A percentile compares a stretch with the other conserved stretches of the same genome.
Evolutionary conservation across 2,797 vertebrate genomes (phyloP).

Genomic region (Gobionotothen gibberifrons): DNA sequence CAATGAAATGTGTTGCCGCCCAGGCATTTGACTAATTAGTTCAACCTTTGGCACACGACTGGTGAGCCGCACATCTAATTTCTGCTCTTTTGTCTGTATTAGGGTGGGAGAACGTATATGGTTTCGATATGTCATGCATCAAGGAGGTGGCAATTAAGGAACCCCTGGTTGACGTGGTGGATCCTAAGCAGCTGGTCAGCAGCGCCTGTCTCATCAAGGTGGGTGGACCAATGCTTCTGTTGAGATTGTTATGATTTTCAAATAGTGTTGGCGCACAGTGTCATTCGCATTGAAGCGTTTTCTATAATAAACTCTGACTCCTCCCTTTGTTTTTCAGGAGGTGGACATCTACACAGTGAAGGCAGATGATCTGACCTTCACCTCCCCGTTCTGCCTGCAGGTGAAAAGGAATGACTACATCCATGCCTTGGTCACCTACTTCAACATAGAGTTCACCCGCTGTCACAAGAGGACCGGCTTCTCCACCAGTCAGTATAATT

Average conservation of each 20-base stretch:
- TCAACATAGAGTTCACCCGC: conserved; percentile 96
- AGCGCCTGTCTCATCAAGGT: conserved; percentile 95
- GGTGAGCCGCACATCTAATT: too few relatives aligned
- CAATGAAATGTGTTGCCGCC: too few relatives aligned
- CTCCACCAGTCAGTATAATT: conserved; percentile 88
- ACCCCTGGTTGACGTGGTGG: conserved; percentile 93
- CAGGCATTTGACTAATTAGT: too few relatives aligned
- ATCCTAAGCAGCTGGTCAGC: conserved; percentile 94
- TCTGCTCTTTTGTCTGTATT: not conserved
- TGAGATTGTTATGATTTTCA: not conserved
- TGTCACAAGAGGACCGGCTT: conserved; percentile 96
- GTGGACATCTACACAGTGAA: conserved; percentile 97
- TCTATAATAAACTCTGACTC: not conserved
- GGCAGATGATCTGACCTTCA: conserved; percentile 93
- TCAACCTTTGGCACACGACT: too few relatives aligned
- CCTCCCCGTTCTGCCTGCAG: conserved; percentile 95
- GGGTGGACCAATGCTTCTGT: not conserved
- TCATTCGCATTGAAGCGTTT: not conserved
- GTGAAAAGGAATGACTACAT: conserved; percentile 96
- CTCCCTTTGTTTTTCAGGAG: conserved; percentile 80
- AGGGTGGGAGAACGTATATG: conserved; percentile 98
- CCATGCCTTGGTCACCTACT: conserved; percentile 94
- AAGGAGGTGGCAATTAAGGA: conserved; percentile 96
- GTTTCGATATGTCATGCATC: conserved; percentile 96
- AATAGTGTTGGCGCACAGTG: not conserved